Base-by-base conservation (phyloP, 2,797 vertebrate species). In the Halcyon chelicuti region DNA sequence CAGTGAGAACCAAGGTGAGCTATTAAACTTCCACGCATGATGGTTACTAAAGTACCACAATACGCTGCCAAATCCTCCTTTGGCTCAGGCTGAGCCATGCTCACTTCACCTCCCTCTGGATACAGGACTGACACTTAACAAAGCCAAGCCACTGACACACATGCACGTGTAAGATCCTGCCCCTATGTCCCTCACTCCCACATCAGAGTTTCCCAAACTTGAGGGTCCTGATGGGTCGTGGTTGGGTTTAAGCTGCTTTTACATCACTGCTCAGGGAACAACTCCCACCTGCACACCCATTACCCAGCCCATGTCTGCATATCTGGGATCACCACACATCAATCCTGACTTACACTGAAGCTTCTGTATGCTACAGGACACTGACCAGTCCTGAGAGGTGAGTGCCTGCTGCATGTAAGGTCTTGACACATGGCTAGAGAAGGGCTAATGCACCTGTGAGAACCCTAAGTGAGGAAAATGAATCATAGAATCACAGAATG, bases 281-380 rank as follows among this genome's bases (percentile, higher is more conserved):
- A 12, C 5, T 72, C 31, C 10, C 31, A 8, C 16, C 18, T 6
- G 1, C 25, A 46, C 44, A 14, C 8, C 33, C 39, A 5, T 26
- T 47, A 33, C 14, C 40, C 60, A 62, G 31, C 11, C 3, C 1
- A 25, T 28, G 17, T 77, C 54, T 14, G 12, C 73, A 31, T 0
- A 0, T 3, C 0, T 31, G 46, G 65, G 13, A 40, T 90, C 52
- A 40, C 29, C n/a, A 2, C 5, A 2, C 37, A 37, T 35, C 21
- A 14, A 10, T 25, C 49, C 51, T 42, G 44, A 42, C 14, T 19
- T 5, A 35, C 13, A 3, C 0, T 20, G 31, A 29, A 84, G 37
- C n/a, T 58, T 22, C 55, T 46, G 42, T 10, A 14, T 0, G 9
- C 37, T 76, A 31, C 22, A 35, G 49, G 11, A 58, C 72, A 73